Evolutionary conservation across 2,888 invertebrate species (phyloP), one percentile per base, ranked within the genome.

Genomic region (Eutolmus rufibarbis): DNA sequence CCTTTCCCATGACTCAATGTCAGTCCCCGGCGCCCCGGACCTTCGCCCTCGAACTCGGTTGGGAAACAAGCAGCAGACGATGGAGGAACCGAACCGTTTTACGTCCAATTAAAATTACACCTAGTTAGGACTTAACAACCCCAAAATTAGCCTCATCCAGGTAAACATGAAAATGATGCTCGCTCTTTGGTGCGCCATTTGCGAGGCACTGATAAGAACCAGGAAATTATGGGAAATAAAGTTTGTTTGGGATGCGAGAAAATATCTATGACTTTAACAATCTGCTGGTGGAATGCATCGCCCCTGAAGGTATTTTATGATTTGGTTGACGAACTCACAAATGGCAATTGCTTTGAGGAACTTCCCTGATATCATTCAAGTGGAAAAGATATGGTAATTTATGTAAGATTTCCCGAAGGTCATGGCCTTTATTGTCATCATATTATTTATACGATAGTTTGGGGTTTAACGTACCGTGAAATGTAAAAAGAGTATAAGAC

Each of bases 71-170:
- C 23, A 66, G 66, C 23, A 66, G 23, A 66, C 66, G 66, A 66
- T 66, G 66, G 23, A 66, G 66, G 23, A 66, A 66, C 66, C 66
- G 66, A 66, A 66, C 23, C 66, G 23, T 56, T 81, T 81, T 81
- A 81, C 34, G 34, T 81, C 81, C 81, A 81, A 81, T 81, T 81
- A 81, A 81, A 81, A 81, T 81, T 81, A 81, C 81, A 81, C 81
- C 51, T 56, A 31, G 31, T 40, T 81, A n/a, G 56, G 31, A 56
- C 56, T 56, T 56, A 51, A 37, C n/a, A 81, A 81, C 31, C 28
- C 56, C 34, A 56, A 28, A 51, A 81, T 81, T 81, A 81, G 81
- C n/a, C 81, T 31, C 31, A 81, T 34, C 81, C 56, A 51, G 51
- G 37, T 23, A 66, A 66, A 19, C 23, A 28, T 66, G 66, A 12